These are phyloP conservation scores for Orthonyx spaldingii DNA, from an alignment of 2,113 vertebrate species.

Conservation along the genomic window DNA sequence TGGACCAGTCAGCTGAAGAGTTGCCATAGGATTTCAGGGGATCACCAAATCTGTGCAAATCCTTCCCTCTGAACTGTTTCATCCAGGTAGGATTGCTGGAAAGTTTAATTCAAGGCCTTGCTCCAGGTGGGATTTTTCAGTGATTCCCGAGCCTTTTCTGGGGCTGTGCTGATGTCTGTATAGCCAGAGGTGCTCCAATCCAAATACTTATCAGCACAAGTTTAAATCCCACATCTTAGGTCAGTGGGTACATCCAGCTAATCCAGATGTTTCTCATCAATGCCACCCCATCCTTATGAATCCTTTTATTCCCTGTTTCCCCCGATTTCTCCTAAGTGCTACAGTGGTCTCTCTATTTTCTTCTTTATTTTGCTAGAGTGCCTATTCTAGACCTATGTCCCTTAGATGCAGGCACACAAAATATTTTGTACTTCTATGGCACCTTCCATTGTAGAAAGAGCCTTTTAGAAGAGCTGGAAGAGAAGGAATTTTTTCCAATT, in stretches of 20 bases:
- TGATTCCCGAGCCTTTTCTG: neutral
- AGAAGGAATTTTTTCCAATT: neutral
- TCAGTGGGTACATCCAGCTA: neutral
- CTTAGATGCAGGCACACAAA: neutral
- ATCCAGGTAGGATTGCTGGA: neutral
- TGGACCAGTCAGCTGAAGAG: neutral
- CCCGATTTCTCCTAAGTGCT: neutral
- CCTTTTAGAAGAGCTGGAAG: neutral
- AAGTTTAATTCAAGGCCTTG: neutral
- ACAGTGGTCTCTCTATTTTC: neutral
- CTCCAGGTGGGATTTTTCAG: neutral
- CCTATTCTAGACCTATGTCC: neutral
- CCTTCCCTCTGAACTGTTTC: neutral
- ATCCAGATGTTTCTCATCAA: neutral
- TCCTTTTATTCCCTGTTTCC: neutral
- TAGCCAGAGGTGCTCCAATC: neutral
- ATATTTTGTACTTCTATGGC: neutral
- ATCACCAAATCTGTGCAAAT: neutral
- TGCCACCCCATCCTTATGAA: neutral
- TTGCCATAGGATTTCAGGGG: neutral
- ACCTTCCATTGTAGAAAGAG: neutral
- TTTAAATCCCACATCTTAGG: neutral
- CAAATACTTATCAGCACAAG: neutral
- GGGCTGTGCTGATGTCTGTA: neutral
- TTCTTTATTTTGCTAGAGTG: neutral